Conservation (phyloP, 2,888 invertebrate genomes). For the Dicyrtoma fusca region DNA sequence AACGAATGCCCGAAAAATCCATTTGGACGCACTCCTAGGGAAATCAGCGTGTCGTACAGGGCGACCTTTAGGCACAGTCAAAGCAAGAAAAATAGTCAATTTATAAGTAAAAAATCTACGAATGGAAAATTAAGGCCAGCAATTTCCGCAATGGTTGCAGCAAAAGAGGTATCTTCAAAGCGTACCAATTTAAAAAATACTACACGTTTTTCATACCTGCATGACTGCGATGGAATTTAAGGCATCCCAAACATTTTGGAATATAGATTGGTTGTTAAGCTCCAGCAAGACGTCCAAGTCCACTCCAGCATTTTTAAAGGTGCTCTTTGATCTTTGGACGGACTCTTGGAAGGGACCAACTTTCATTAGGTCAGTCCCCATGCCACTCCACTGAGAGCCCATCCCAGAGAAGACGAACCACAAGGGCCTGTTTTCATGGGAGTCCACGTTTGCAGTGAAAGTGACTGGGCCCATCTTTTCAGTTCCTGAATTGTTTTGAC, state of each 20-base stretch:
- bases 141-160: too few relatives aligned
- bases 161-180: too few relatives aligned
- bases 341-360: conserved; percentile 67
- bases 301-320: conserved; percentile 75
- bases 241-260: conserved; percentile 60
- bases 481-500: too few relatives aligned
- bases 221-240: conserved; percentile 66
- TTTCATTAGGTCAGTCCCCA: conserved; percentile 63
- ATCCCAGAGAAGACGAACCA: conserved; percentile 67
- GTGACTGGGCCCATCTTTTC: too few relatives aligned
- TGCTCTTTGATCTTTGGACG: conserved; percentile 74
- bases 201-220: conserved; percentile 1
- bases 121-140: too few relatives aligned
- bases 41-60: conserved; percentile 79
- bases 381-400: conserved; percentile 67
- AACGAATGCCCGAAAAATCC: conserved; percentile 96
- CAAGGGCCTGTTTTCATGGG: too few relatives aligned
- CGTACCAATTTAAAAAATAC: too few relatives aligned
- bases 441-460: too few relatives aligned
- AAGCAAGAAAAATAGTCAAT: neutral
- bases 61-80: conserved; percentile 70
- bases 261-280: conserved; percentile 72
- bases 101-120: neutral
- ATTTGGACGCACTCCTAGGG: conserved; percentile 79
- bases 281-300: conserved; percentile 80